Evolutionary conservation across 2,113 vertebrate genomes (phyloP).

Genomic region (Microcebus murinus): DNA sequence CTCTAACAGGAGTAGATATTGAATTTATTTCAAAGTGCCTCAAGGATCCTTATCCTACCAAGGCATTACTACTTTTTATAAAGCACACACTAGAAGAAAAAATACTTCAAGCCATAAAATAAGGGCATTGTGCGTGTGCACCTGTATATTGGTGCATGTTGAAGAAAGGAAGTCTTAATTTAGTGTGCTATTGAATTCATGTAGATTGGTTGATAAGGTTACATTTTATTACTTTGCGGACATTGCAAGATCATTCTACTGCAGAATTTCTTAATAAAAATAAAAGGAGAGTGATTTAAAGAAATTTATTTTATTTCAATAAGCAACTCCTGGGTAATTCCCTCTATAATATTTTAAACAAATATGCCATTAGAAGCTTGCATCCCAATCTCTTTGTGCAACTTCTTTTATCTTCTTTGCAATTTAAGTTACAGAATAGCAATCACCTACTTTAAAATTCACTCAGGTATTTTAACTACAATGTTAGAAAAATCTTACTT

Average conservation of each 20-base stretch:
- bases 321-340: constrained; percentile 79
- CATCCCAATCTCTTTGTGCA: constrained; percentile 79
- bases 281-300: constrained; percentile 50
- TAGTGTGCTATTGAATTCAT: not conserved
- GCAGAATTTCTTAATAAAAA: constrained; percentile 78
- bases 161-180: not conserved
- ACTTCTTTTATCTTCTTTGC: constrained; percentile 42
- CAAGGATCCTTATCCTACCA: constrained; percentile 70
- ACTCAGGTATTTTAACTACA: constrained; percentile 50
- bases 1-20: constrained; percentile 77
- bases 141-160: not conserved
- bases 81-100: constrained; percentile 68
- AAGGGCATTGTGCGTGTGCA: constrained; percentile 49
- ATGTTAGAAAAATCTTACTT: constrained; percentile 10
- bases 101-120: constrained; percentile 55
- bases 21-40: constrained; percentile 82
- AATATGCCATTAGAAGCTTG: constrained; percentile 82
- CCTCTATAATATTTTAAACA: constrained; percentile 84
- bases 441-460: constrained; percentile 53
- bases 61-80: constrained; percentile 64
- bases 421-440: constrained; percentile 57
- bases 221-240: constrained; percentile 73
- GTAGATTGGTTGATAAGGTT: constrained; percentile 58
- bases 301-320: constrained; percentile 83
- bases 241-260: constrained; percentile 78